Conservation (phyloP, 2,797 vertebrate genomes). For the Ibycter americanus region DNA sequence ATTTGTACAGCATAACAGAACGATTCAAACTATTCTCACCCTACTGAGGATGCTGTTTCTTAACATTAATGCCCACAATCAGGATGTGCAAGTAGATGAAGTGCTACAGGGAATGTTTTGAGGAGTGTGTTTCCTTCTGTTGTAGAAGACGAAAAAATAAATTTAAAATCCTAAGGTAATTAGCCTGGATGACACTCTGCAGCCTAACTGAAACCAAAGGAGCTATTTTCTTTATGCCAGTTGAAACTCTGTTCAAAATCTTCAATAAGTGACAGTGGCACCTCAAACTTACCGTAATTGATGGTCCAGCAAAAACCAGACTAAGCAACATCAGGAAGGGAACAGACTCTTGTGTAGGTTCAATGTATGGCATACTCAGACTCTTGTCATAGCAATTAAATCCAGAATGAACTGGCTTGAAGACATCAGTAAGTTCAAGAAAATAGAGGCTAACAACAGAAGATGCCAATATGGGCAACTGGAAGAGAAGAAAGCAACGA, state of each 20-base stretch:
- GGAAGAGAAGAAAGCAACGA: conserved; percentile 37
- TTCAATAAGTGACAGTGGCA: neutral
- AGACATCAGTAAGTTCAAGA: conserved; percentile 95
- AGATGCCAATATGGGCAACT: conserved; percentile 96
- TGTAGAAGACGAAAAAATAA: neutral
- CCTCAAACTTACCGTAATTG: conserved; percentile 85
- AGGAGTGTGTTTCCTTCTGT: neutral
- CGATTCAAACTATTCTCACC: neutral
- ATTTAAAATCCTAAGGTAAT: neutral
- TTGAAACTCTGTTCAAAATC: neutral
- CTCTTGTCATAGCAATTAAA: conserved; percentile 96
- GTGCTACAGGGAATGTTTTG: neutral
- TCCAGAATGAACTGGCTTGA: conserved; percentile 93
- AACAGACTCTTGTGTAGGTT: conserved; percentile 92
- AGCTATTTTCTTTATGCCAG: neutral
- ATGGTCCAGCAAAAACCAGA: conserved; percentile 92
- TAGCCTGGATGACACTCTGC: neutral
- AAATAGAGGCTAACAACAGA: conserved; percentile 96
- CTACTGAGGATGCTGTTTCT: neutral
- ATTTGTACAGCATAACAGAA: neutral
- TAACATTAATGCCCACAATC: neutral
- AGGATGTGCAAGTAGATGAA: neutral
- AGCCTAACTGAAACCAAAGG: neutral
- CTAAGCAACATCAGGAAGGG: conserved; percentile 95
- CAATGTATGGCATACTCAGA: conserved; percentile 94